Base-by-base conservation (phyloP, 2,113 vertebrate species). In the Ia io region DNA sequence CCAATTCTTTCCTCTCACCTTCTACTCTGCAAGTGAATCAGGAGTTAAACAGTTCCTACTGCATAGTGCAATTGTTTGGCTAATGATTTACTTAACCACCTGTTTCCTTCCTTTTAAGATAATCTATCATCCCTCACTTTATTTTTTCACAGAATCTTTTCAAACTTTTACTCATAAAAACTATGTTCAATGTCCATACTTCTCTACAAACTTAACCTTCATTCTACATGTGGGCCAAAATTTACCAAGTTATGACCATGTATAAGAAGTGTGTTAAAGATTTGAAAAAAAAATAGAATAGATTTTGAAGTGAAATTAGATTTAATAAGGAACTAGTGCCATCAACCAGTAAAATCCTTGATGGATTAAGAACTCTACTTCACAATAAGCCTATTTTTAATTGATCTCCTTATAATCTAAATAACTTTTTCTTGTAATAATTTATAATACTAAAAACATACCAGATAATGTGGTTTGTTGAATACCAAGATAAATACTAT, bases 31-130 rank as follows among this genome's bases (percentile, higher is more conserved):
- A n/a, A 17, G 23, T 53, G 22, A 16, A 22, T 23, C 32, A 7
- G 40, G 35, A 30, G 49, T 6, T 44, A 3, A 51, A 2, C 2
- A 3, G 6, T 1, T 56, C 40, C 9, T 23, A 7, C n/a, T 6
- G 14, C 6, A 6, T 3, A 28, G 20, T 5, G 3, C 11, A 44
- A 4, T 37, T 28, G 16, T 37, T 44, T 78, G 22, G 74, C 17
- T 35, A 22, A 49, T 42, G 47, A 9, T 44, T 80, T 84, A 42
- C 23, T 44, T 1, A 32, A 56, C 28, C 9, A 2, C 6, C 53
- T 35, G 22, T 49, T 44, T 28, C n/a, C 32, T 67, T 88, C 51
- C 28, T 65, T 84, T 84, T 63, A 49, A 76, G 56, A 18, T 63
- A 3, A 44, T 16, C 3, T 5, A 1, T 32, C 37, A 9, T 35